phyloP scores from a whole-genome alignment of 2,888 invertebrate genomes.

The Athrips mouffetella region DNA sequence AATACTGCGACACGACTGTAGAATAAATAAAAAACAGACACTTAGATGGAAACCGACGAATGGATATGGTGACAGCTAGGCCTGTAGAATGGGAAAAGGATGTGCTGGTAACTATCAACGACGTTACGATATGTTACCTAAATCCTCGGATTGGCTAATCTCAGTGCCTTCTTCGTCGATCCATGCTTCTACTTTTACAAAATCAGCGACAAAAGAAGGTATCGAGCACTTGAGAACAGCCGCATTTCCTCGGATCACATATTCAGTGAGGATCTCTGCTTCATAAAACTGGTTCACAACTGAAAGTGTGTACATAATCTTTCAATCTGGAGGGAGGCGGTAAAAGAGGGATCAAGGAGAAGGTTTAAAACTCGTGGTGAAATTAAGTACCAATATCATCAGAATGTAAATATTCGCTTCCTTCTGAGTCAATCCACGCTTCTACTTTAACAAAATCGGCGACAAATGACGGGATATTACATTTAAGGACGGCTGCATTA shows the following conservation, averaged over 20 bases:
- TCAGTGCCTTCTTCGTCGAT: slow-evolving; percentile 81
- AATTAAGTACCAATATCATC: slow-evolving; percentile 83
- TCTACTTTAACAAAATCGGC: slow-evolving; percentile 94
- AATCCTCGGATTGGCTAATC: slow-evolving; percentile 82
- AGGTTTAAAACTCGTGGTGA: slow-evolving; percentile 22
- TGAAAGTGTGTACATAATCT: slow-evolving; percentile 31
- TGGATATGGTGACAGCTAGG: slow-evolving; percentile 47
- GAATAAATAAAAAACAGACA: slow-evolving; percentile 68
- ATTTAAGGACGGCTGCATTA: slow-evolving; percentile 91
- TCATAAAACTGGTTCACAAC: slow-evolving; percentile 92
- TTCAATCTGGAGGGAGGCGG: neutral
- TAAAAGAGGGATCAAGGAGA: slow-evolving; percentile 14
- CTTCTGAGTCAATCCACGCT: slow-evolving; percentile 85
- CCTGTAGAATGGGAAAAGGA: slow-evolving; percentile 45
- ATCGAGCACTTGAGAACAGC: slow-evolving; percentile 93
- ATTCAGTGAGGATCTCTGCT: slow-evolving; percentile 92
- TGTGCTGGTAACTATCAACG: slow-evolving; percentile 43
- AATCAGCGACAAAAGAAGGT: slow-evolving; percentile 94
- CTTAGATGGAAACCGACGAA: slow-evolving; percentile 43
- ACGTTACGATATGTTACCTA: slow-evolving; percentile 79
- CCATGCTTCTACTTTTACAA: slow-evolving; percentile 93
- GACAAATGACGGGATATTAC: slow-evolving; percentile 93
- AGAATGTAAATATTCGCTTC: slow-evolving; percentile 83
- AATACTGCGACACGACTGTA: slow-evolving; percentile 92
- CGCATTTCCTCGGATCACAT: slow-evolving; percentile 92